phyloP scores from a whole-genome alignment of 2,888 invertebrate genomes.

The Miltochrista miniata region DNA sequence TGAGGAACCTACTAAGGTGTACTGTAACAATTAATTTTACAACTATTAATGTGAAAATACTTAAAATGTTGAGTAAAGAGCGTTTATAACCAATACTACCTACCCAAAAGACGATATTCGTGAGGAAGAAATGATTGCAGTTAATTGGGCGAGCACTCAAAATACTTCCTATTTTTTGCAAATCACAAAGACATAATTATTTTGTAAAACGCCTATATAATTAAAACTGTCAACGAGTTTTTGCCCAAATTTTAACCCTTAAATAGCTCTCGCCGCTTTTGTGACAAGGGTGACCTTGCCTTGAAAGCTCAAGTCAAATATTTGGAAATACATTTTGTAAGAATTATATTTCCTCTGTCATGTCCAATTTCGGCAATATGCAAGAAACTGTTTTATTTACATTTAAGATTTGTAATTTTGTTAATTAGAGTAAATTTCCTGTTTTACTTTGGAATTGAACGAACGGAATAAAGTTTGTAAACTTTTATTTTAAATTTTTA shows the following conservation, averaged over 20 bases:
- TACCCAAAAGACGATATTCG: no score
- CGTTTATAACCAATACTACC: no score
- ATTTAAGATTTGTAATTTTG: conserved; percentile 46
- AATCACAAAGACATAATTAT: conserved; percentile 11
- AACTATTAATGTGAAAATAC: no score
- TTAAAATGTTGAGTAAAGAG: no score
- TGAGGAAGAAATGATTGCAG: no score
- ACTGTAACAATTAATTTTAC: no score
- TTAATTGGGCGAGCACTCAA: no score
- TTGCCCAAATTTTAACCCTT: conserved; percentile 15
- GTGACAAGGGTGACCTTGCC: conserved; percentile 9
- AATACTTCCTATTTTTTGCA: no score
- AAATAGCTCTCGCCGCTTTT: conserved; percentile 10
- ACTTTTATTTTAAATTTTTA: conserved; percentile 43
- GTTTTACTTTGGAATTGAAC: conserved; percentile 31
- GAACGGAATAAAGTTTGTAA: conserved; percentile 36
- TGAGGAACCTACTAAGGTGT: no score
- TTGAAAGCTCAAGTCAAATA: conserved; percentile 23
- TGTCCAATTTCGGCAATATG: conserved; percentile 28
- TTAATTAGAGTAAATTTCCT: conserved; percentile 46
- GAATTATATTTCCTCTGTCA: conserved; percentile 24
- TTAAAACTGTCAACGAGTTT: conserved; percentile 31
- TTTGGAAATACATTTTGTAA: conserved; percentile 27
- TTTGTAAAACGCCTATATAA: conserved; percentile 28
- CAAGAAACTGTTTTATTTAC: conserved; percentile 47